Base-by-base conservation (phyloP, 2,888 invertebrate genomes). In the Zeuzera pyrina region DNA sequence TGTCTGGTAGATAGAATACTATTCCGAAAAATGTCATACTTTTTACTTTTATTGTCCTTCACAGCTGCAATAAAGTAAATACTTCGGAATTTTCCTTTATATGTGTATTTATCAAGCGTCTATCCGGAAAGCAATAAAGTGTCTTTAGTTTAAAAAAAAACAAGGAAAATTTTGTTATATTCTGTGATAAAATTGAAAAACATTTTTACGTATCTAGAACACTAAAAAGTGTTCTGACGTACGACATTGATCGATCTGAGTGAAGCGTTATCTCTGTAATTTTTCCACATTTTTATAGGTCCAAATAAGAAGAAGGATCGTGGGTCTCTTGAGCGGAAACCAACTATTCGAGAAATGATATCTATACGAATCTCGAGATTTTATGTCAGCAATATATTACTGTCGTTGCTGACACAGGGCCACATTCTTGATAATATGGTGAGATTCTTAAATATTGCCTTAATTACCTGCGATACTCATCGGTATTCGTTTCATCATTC, bases 311-410 rank as follows among this genome's bases (percentile, higher is more conserved):
- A 59, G 34, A 43, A 34, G 64, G 62, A 70, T 59, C 49, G n/a
- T n/a, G 60, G 41, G 57, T 49, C 55, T 57, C 50, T 56, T 49
- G 45, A 57, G 55, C 70, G 74, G 71, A 76, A 77, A 74, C 65
- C 57, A 59, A 71, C 71, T 68, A 73, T 76, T 70, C 63, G 58
- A 72, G 66, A 59, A 62, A 61, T 63, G 62, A 59, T 78, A 81
- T 83, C 81, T 66, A 51, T 50, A 58, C 55, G 47, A 74, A 81
- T 81, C 74, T 81, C 52, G 47, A 67, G 63, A 59, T 62, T 79
- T 79, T 74, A 77, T 73, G 79, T 74, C 73, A 64, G 72, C 63
- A 61, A 79, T 81, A 79, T 69, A 67, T 81, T 77, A 78, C 69
- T 63, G 68, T 70, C 73, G 53, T 40, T 45, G 59, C 65, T 62